A percentile compares a stretch with the other conserved stretches of the same genome.
These are phyloP conservation scores for Polymixis flavicincta DNA, from an alignment of 2,888 invertebrate genomes.

Conservation along the genomic window DNA sequence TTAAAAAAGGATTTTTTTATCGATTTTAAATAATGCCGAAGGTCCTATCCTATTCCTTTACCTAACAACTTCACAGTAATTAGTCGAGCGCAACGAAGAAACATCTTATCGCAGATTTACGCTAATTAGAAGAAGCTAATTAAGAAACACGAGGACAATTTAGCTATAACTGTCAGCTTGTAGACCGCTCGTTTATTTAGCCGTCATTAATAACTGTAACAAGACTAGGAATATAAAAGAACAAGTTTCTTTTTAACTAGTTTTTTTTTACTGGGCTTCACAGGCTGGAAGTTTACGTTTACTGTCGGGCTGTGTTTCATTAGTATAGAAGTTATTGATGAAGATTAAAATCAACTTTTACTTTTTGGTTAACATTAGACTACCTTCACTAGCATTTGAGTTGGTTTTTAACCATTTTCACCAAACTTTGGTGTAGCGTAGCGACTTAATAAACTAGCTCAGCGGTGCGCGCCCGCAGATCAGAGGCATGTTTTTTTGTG, in stretches of 20 bases:
- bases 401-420: too few relatives aligned
- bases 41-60: neutral
- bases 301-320: neutral
- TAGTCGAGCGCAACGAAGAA: constrained; percentile 19
- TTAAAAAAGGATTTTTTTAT: neutral
- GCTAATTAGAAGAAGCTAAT: constrained; percentile 74
- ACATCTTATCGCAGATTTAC: constrained; percentile 67
- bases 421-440: too few relatives aligned
- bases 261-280: neutral
- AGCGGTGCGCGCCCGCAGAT: too few relatives aligned
- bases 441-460: too few relatives aligned
- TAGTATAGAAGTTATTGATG: neutral
- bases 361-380: too few relatives aligned
- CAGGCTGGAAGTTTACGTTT: neutral
- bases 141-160: constrained; percentile 70
- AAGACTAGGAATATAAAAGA: constrained; percentile 25
- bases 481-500: too few relatives aligned
- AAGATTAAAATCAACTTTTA: neutral
- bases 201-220: constrained; percentile 26
- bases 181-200: constrained; percentile 38
- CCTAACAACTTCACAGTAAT: neutral
- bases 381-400: too few relatives aligned
- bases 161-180: constrained; percentile 63
- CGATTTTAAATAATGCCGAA: neutral
- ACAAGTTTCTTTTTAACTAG: constrained; percentile 1